A percentile compares a stretch with the other conserved stretches of the same genome.
Conservation (phyloP, 30 jellyfish, hydroid and myxozoan species). For the Cassiopea xamachana region DNA sequence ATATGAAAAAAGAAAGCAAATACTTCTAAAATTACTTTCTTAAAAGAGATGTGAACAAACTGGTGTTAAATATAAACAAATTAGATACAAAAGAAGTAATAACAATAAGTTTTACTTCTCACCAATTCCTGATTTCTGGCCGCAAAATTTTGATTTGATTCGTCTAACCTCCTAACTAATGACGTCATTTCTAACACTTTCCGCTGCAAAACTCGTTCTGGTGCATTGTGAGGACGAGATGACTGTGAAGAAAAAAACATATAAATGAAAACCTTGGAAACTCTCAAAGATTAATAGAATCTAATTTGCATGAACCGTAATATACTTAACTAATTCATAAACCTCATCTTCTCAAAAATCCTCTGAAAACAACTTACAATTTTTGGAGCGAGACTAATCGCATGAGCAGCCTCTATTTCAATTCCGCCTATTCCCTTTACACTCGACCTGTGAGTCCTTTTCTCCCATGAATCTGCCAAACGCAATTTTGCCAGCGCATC, state of each 20-base stretch:
- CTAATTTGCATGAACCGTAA: no score
- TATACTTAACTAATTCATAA: no score
- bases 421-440: conserved; percentile 45
- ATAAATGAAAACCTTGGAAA: background rate
- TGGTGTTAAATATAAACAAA: no score
- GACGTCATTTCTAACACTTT: conserved; percentile 85
- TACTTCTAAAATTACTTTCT: no score
- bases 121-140: conserved; percentile 81
- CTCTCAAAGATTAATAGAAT: no score
- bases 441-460: conserved; percentile 40
- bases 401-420: conserved; percentile 70
- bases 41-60: no score
- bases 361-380: conserved; percentile 29
- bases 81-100: no score
- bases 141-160: conserved; percentile 80
- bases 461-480: conserved; percentile 80
- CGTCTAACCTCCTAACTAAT: conserved; percentile 89
- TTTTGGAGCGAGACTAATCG: conserved; percentile 45
- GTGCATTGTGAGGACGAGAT: conserved; percentile 64
- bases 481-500: conserved; percentile 68
- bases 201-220: conserved; percentile 83
- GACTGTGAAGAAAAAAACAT: conserved; percentile 3
- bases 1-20: no score
- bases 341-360: no score
- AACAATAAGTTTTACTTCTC: background rate